Evolutionary conservation across 2,797 vertebrate species (phyloP).

Genomic region (Chelidonichthys spinosus): DNA sequence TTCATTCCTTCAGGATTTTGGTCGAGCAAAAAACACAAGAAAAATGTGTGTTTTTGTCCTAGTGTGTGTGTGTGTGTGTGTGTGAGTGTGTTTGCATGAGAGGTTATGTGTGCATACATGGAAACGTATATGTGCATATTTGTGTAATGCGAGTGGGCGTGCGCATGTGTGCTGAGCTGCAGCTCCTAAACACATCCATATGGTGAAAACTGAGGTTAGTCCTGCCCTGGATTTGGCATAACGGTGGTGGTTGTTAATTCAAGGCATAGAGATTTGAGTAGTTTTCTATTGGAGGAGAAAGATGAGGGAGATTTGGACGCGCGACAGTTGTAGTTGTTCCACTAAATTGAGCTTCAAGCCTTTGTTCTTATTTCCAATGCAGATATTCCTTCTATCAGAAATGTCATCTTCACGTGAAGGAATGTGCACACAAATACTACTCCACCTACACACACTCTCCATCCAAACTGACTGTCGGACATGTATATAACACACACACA

Average conservation of each 20-base stretch:
- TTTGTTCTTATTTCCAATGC: conserved; percentile 19
- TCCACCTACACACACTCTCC: conserved; percentile 10
- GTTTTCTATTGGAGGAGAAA: conserved; percentile 34
- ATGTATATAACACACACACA: neutral
- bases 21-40: neutral
- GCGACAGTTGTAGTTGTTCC: conserved; percentile 42
- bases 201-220: conserved; percentile 53
- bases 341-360: conserved; percentile 72
- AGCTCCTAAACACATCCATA: conserved; percentile 76
- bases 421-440: conserved; percentile 28
- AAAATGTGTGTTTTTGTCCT: conserved; percentile 19
- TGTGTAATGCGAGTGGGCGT: conserved; percentile 43
- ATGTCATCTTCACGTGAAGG: conserved; percentile 22
- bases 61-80: neutral
- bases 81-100: conserved; percentile 1
- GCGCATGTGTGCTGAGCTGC: conserved; percentile 38
- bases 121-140: conserved; percentile 37
- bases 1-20: conserved; percentile 9
- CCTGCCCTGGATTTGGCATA: conserved; percentile 44
- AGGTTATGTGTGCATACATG: conserved; percentile 36
- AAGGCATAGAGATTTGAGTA: conserved; percentile 35
- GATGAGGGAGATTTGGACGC: conserved; percentile 17
- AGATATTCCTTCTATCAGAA: conserved; percentile 16
- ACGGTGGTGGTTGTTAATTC: conserved; percentile 48
- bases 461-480: neutral